Conservation (phyloP, 2,888 invertebrate genomes). For the Metacarcinus magister region DNA sequence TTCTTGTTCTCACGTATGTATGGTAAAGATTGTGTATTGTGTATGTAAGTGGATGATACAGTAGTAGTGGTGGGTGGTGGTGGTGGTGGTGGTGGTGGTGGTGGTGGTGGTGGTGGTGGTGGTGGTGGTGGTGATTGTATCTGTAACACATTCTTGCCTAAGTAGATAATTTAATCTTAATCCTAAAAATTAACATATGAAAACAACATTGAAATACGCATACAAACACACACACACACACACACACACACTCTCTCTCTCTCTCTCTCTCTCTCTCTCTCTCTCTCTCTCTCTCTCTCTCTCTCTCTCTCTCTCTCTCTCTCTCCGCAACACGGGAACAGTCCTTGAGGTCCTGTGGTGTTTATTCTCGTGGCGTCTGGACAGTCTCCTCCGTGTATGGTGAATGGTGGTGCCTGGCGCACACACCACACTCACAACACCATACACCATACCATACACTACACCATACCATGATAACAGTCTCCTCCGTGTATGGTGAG, state of each 20-base stretch:
- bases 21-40: neutral
- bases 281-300: neutral
- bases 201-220: neutral
- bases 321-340: neutral
- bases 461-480: no score
- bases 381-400: conserved; percentile 11
- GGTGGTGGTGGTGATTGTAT: no score
- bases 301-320: conserved; percentile 20
- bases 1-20: neutral
- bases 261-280: conserved; percentile 7
- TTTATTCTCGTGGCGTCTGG: conserved; percentile 16
- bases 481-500: no score
- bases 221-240: no score
- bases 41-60: neutral
- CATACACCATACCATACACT: neutral
- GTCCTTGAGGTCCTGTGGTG: conserved; percentile 1
- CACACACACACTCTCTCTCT: neutral
- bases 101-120: no score
- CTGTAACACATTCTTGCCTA: neutral
- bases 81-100: neutral
- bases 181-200: neutral
- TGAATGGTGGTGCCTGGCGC: conserved; percentile 11
- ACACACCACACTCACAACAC: neutral
- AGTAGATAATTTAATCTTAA: neutral
- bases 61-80: neutral